phyloP scores from a whole-genome alignment of 2,797 vertebrate genomes.

The Epinephelus malabaricus region DNA sequence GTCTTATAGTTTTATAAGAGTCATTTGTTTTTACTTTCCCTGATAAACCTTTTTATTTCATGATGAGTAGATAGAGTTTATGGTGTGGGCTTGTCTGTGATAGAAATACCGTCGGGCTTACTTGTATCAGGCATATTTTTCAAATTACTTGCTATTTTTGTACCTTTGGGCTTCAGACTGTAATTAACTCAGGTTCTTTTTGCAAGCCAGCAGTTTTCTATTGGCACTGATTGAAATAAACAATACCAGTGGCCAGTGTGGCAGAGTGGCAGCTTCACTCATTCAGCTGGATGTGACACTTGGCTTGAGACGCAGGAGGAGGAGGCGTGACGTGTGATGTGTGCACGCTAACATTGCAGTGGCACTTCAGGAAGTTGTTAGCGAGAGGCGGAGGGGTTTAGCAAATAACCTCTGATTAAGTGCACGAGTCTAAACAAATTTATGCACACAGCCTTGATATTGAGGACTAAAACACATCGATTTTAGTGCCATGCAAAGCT shows the following conservation, averaged over 20 bases:
- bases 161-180: slow-evolving; percentile 43
- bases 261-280: slow-evolving; percentile 42
- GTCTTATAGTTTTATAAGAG: slow-evolving; percentile 11
- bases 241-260: slow-evolving; percentile 36
- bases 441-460: slow-evolving; percentile 17
- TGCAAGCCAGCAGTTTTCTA: slow-evolving; percentile 27
- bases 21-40: slow-evolving; percentile 27
- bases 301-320: slow-evolving; percentile 11
- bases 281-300: slow-evolving; percentile 56
- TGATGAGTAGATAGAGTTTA: not conserved
- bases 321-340: slow-evolving; percentile 23
- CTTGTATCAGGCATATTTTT: slow-evolving; percentile 38
- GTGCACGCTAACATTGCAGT: slow-evolving; percentile 18
- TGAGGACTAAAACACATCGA: slow-evolving; percentile 20
- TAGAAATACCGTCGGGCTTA: not conserved
- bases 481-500: slow-evolving; percentile 13
- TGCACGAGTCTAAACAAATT: slow-evolving; percentile 49
- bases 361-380: slow-evolving; percentile 54
- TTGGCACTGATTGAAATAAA: slow-evolving; percentile 52
- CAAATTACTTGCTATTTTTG: slow-evolving; percentile 17
- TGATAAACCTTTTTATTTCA: slow-evolving; percentile 27
- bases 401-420: slow-evolving; percentile 63
- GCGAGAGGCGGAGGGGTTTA: slow-evolving; percentile 40
- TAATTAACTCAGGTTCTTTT: slow-evolving; percentile 37
- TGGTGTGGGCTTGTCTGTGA: not conserved